phyloP scores from a whole-genome alignment of 2,888 invertebrate species.

The Mamestra brassicae region DNA sequence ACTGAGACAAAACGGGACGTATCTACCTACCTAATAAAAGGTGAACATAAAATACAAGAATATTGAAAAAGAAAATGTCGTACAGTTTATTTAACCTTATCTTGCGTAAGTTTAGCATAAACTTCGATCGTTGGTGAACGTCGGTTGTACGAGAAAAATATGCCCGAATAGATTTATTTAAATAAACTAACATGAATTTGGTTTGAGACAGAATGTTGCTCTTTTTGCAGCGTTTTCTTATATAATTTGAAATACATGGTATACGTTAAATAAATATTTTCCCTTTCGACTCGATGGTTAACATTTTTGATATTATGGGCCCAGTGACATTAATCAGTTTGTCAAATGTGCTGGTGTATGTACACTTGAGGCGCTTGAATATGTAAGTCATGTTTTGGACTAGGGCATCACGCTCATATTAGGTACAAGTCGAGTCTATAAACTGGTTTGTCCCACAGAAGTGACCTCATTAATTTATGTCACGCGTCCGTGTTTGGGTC shows the following conservation, averaged over 20 bases:
- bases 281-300: background rate
- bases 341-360: background rate
- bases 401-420: background rate
- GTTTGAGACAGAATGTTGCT: background rate
- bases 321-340: background rate
- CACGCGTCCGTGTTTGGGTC: too few species aligned
- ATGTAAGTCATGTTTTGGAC: background rate
- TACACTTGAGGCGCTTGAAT: background rate
- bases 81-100: constrained; percentile 10
- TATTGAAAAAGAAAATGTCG: background rate
- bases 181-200: background rate
- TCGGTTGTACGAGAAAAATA: background rate
- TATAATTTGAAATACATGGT: too few species aligned
- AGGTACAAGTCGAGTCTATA: background rate
- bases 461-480: too few species aligned
- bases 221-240: too few species aligned
- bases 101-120: constrained; percentile 2
- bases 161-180: constrained; percentile 18
- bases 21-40: background rate
- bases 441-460: too few species aligned
- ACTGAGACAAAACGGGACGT: background rate
- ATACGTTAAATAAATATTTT: too few species aligned
- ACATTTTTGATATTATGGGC: background rate
- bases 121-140: constrained; percentile 4
- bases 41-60: too few species aligned